Percentiles rank a stretch among this genome's conserved stretches.
Evolutionary conservation across 2,888 invertebrate species (phyloP).

Genomic region (Euplagia quadripunctaria): DNA sequence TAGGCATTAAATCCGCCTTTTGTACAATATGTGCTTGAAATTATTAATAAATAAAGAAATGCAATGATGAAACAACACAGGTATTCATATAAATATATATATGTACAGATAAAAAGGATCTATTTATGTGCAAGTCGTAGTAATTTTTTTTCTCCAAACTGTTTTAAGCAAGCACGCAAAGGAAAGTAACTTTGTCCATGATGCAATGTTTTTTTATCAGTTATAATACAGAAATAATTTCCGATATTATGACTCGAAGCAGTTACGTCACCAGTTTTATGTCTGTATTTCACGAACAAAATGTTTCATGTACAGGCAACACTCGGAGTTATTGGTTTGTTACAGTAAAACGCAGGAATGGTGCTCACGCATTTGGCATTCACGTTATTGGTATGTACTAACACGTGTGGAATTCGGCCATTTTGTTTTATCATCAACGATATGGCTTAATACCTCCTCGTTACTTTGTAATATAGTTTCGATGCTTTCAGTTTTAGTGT

Average conservation of each 20-base stretch:
- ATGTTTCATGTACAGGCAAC: conserved; percentile 31
- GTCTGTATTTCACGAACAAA: background rate
- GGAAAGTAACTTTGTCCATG: background rate
- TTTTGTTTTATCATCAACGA: conserved; percentile 23
- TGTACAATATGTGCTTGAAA: too few species aligned
- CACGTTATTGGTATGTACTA: conserved; percentile 64
- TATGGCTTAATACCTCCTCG: conserved; percentile 8
- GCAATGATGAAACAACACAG: too few species aligned
- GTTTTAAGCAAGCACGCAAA: too few species aligned
- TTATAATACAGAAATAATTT: conserved; percentile 1
- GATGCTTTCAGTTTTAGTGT: background rate
- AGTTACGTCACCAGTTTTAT: conserved; percentile 12
- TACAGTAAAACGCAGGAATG: conserved; percentile 66
- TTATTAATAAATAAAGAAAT: too few species aligned
- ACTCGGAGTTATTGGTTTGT: conserved; percentile 58
- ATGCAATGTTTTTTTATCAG: background rate
- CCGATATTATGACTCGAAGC: background rate
- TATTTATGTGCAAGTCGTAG: too few species aligned
- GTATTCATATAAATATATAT: too few species aligned
- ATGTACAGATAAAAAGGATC: too few species aligned
- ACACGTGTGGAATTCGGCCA: conserved; percentile 22
- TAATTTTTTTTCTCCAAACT: too few species aligned
- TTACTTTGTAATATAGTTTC: background rate
- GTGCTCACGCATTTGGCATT: conserved; percentile 61
- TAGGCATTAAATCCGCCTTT: too few species aligned